Conservation (phyloP, 2,113 vertebrate species). For the Myxocyprinus asiaticus region DNA sequence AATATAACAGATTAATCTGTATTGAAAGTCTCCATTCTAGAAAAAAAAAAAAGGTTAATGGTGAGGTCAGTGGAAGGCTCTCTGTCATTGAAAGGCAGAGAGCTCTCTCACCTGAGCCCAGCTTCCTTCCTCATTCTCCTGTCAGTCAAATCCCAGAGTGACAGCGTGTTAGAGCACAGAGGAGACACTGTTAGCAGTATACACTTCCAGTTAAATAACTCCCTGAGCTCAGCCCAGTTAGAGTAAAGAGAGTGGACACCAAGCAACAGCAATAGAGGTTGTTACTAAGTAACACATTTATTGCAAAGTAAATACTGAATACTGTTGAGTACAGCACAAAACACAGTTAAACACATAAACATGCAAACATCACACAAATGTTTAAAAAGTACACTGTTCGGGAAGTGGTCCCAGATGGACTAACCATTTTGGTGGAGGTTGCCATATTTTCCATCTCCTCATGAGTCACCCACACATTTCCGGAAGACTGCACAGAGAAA, state of each 20-base stretch:
- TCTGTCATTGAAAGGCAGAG: background rate
- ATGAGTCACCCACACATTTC: slow-evolving; percentile 98
- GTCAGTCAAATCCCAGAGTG: slow-evolving; percentile 62
- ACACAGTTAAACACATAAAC: slow-evolving; percentile 4
- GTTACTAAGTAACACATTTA: background rate
- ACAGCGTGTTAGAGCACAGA: slow-evolving; percentile 78
- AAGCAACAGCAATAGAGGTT: background rate
- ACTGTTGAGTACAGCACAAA: background rate
- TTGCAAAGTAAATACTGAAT: slow-evolving; percentile 6
- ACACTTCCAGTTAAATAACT: slow-evolving; percentile 2
- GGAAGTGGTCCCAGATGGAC: slow-evolving; percentile 73
- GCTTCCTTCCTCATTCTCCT: slow-evolving; percentile 97
- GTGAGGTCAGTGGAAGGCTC: too few relatives aligned
- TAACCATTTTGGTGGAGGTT: slow-evolving; percentile 92
- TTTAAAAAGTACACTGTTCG: too few relatives aligned
- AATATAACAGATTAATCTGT: too few relatives aligned
- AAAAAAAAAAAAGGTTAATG: too few relatives aligned
- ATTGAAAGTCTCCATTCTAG: too few relatives aligned
- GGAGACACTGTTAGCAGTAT: slow-evolving; percentile 48
- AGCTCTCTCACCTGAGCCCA: slow-evolving; percentile 93
- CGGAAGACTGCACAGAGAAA: slow-evolving; percentile 84
- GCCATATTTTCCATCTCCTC: slow-evolving; percentile 98
- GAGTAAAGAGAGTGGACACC: background rate
- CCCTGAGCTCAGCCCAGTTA: background rate
- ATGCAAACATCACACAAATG: background rate